phyloP scores from a whole-genome alignment of 2,888 invertebrate genomes.

The Hyposoter dolosus region DNA sequence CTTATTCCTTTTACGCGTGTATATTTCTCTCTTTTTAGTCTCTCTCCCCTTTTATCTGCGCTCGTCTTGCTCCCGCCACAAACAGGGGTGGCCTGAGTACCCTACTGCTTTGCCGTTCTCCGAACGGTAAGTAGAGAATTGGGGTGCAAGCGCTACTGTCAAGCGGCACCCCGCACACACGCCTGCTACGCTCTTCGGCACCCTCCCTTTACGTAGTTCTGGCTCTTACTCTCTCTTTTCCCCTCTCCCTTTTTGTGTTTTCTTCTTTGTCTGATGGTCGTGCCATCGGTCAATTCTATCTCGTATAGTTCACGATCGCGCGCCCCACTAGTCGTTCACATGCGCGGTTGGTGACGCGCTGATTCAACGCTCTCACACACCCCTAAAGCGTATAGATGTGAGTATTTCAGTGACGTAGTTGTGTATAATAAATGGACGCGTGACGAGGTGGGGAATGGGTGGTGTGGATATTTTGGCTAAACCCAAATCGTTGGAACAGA shows the following conservation, averaged over 20 bases:
- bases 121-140: conserved; percentile 64
- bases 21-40: background rate
- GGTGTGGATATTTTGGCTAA: conserved; percentile 5
- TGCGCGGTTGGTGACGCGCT: conserved; percentile 59
- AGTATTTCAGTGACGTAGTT: conserved; percentile 45
- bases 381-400: conserved; percentile 32
- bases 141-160: conserved; percentile 74
- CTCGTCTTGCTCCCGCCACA: conserved; percentile 76
- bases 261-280: conserved; percentile 21
- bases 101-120: conserved; percentile 52
- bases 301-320: conserved; percentile 49
- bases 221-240: conserved; percentile 13
- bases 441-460: conserved; percentile 16
- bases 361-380: conserved; percentile 53
- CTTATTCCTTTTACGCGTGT: background rate
- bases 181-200: conserved; percentile 31
- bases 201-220: conserved; percentile 32
- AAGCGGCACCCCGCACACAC: conserved; percentile 69
- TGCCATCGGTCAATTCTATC: conserved; percentile 40
- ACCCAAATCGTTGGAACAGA: conserved; percentile 5
- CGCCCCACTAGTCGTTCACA: conserved; percentile 56
- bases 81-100: conserved; percentile 75
- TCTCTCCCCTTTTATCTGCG: conserved; percentile 38
- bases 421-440: conserved; percentile 21
- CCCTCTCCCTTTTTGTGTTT: conserved; percentile 28